phyloP scores from a whole-genome alignment of 2,888 invertebrate species.

The Eucriotettix oculatus region DNA sequence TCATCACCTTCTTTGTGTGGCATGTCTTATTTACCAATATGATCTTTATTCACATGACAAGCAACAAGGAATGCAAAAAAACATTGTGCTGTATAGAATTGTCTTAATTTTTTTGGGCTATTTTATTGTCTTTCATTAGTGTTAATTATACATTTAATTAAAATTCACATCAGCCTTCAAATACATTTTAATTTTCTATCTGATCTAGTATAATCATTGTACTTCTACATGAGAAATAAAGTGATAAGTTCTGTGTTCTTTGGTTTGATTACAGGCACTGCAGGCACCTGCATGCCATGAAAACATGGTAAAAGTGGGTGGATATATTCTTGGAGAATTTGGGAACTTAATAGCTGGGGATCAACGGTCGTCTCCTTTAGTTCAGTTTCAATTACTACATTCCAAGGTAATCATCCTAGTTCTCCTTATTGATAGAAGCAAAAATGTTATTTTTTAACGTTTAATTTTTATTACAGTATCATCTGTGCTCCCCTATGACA shows the following conservation, averaged over 20 bases:
- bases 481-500: conserved; percentile 93
- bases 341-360: conserved; percentile 99
- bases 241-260: not conserved
- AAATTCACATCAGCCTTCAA: not conserved
- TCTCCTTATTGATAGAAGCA: not conserved
- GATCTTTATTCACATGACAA: too few relatives aligned
- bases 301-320: conserved; percentile 99
- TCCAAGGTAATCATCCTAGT: conserved; percentile 48
- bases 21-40: too few relatives aligned
- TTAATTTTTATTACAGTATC: conserved; percentile 42
- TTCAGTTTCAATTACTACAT: conserved; percentile 95
- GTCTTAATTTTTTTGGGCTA: too few relatives aligned
- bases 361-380: conserved; percentile 87
- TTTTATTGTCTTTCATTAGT: too few relatives aligned
- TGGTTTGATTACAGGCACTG: conserved; percentile 42
- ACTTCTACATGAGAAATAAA: too few relatives aligned
- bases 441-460: not conserved
- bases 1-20: too few relatives aligned
- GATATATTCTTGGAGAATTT: conserved; percentile 97
- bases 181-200: not conserved
- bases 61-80: too few relatives aligned
- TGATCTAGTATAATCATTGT: too few relatives aligned
- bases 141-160: too few relatives aligned
- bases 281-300: conserved; percentile 99
- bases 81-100: too few relatives aligned